Conservation (phyloP, 2,113 vertebrate species). For the Notechis scutatus region DNA sequence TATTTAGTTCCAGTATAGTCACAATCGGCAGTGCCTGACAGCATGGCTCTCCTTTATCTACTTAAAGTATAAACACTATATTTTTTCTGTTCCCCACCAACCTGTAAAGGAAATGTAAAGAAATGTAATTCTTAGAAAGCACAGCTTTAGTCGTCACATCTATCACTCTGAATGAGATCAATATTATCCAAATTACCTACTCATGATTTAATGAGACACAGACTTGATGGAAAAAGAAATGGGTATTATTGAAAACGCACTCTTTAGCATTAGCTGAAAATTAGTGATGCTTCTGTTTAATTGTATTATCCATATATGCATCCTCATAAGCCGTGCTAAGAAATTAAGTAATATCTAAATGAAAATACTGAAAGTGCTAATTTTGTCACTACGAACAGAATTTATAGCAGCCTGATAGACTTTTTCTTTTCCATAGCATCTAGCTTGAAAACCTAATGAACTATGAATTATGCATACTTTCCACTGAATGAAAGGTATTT, state of each 20-base stretch:
- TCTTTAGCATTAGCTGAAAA: slow-evolving; percentile 35
- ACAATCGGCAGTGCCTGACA: neutral
- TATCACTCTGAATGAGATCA: neutral
- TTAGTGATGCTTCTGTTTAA: slow-evolving; percentile 43
- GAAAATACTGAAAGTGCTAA: slow-evolving; percentile 44
- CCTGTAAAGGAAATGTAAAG: neutral
- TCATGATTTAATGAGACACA: neutral
- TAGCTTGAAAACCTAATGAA: slow-evolving; percentile 37
- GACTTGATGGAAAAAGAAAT: neutral
- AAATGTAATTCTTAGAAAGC: neutral
- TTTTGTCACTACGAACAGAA: slow-evolving; percentile 45
- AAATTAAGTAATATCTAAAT: slow-evolving; percentile 35
- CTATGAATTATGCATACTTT: slow-evolving; percentile 21
- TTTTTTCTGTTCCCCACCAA: neutral
- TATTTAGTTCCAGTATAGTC: neutral
- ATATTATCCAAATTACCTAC: neutral
- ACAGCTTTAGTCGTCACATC: neutral
- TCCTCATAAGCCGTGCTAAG: slow-evolving; percentile 30
- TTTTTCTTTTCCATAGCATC: slow-evolving; percentile 34
- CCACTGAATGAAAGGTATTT: slow-evolving; percentile 43
- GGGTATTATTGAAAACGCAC: neutral
- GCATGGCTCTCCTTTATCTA: neutral
- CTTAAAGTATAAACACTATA: neutral
- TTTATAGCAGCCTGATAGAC: slow-evolving; percentile 40
- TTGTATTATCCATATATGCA: slow-evolving; percentile 14